Percentiles rank a stretch among this genome's conserved stretches.
phyloP scores from a whole-genome alignment of 2,797 vertebrate genomes.

The Alauda arvensis region DNA sequence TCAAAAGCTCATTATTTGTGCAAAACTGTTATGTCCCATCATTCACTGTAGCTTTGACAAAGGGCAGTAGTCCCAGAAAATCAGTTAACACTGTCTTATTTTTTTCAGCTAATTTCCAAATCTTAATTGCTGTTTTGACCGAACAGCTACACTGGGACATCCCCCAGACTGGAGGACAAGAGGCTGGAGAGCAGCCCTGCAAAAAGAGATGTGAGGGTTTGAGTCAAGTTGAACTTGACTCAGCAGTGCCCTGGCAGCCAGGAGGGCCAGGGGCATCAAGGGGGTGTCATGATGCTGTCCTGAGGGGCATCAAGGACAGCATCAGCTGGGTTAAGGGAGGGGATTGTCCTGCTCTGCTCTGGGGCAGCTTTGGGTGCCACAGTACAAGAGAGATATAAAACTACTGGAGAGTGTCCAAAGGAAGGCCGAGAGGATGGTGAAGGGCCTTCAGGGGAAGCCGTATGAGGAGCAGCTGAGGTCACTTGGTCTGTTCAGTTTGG shows the following conservation, averaged over 20 bases:
- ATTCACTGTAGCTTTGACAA: not conserved
- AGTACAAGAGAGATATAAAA: accelerated
- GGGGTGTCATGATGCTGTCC: too few species aligned
- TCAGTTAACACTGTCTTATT: not conserved
- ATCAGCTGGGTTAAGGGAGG: accelerated
- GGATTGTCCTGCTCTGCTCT: accelerated
- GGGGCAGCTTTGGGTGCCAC: not conserved
- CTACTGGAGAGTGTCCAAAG: accelerated
- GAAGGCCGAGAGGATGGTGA: accelerated
- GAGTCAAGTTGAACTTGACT: not conserved
- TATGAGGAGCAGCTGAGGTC: accelerated
- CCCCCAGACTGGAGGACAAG: not conserved
- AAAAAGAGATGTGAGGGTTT: not conserved
- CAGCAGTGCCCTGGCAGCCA: not conserved
- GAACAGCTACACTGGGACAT: not conserved
- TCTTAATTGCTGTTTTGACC: not conserved
- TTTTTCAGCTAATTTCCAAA: not conserved
- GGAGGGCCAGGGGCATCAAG: not conserved
- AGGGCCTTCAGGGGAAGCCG: accelerated
- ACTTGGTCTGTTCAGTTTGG: not conserved
- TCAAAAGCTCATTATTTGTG: not conserved
- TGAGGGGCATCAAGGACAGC: not conserved
- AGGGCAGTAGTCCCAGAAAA: not conserved
- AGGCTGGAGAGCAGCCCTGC: not conserved
- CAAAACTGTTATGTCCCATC: not conserved